Conservation (phyloP, 2,888 invertebrate species). For the Podabrus alpinus region DNA sequence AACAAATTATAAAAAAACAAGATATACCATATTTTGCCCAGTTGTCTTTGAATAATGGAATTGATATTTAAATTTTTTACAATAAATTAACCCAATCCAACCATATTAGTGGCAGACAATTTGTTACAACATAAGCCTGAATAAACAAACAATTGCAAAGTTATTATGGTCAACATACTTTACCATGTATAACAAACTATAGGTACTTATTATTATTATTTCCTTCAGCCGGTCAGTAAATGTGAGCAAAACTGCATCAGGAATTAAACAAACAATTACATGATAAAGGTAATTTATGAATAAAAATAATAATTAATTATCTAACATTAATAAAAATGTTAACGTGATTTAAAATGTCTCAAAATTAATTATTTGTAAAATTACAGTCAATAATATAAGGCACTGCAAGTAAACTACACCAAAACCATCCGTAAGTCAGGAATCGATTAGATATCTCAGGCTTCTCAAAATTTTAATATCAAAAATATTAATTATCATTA, state of each 20-base stretch:
- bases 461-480: not conserved
- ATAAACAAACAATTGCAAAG: constrained; percentile 35
- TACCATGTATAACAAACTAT: constrained; percentile 13
- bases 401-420: constrained; percentile 2
- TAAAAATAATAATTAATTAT: not conserved
- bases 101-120: constrained; percentile 49
- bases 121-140: constrained; percentile 51
- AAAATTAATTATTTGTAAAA: not conserved
- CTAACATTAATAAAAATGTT: constrained; percentile 4
- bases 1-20: constrained; percentile 7
- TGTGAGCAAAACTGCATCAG: constrained; percentile 5
- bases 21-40: not conserved
- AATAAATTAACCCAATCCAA: constrained; percentile 43
- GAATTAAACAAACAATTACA: constrained; percentile 6
- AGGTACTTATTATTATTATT: constrained; percentile 15
- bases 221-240: constrained; percentile 9
- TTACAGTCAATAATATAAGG: constrained; percentile 5
- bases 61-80: constrained; percentile 18
- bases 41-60: constrained; percentile 27
- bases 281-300: constrained; percentile 12
- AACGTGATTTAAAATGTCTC: constrained; percentile 3
- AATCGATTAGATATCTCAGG: not conserved
- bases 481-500: not conserved
- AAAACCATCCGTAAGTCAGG: not conserved
- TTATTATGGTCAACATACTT: constrained; percentile 16